Percentiles rank a stretch among this genome's conserved stretches.
These are phyloP conservation scores for Callospermophilus lateralis DNA, from an alignment of 2,113 vertebrate species.

Conservation along the genomic window DNA sequence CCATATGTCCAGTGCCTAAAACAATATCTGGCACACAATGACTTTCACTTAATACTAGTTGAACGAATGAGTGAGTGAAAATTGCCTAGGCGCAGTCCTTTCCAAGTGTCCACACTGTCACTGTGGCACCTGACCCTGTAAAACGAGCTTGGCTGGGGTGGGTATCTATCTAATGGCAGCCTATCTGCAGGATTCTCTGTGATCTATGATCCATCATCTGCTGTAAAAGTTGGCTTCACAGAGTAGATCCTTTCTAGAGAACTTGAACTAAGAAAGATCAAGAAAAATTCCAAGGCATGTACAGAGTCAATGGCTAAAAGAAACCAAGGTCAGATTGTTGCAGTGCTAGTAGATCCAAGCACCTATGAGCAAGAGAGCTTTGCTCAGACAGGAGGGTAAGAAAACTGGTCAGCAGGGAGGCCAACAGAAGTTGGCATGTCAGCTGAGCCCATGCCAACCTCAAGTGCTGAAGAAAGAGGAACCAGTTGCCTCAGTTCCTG, in stretches of 20 bases:
- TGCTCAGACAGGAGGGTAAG: background rate
- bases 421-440: background rate
- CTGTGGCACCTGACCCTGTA: background rate
- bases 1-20: background rate
- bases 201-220: background rate
- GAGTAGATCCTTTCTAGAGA: background rate
- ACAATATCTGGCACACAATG: background rate
- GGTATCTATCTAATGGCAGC: background rate
- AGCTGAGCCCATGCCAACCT: background rate
- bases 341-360: fast-evolving
- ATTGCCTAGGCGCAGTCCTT: background rate
- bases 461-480: background rate
- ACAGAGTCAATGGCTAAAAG: background rate
- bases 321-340: background rate
- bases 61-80: background rate
- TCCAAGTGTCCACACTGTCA: background rate
- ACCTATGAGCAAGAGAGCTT: background rate
- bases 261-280: constrained; percentile 1
- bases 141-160: background rate
- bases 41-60: background rate
- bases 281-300: background rate
- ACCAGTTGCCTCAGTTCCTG: background rate
- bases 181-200: background rate
- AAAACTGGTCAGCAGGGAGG: background rate
- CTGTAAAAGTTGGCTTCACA: background rate